Evolutionary conservation across 2,797 vertebrate genomes (phyloP).

Genomic region (Rhinophrynus dorsalis): DNA sequence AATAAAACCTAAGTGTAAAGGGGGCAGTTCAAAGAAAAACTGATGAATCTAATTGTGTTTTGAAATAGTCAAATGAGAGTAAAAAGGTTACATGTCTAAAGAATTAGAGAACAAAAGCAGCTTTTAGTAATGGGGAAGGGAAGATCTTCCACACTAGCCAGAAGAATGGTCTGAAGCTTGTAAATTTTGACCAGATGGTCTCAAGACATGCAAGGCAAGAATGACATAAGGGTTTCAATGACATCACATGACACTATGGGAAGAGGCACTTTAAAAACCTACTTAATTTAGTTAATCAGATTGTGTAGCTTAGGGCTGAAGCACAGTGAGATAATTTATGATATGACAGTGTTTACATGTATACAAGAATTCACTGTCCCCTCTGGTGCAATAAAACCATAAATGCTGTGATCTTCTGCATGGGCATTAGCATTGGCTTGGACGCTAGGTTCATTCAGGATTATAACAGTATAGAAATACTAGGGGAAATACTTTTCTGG

Average conservation of each 20-base stretch:
- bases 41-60: slow-evolving; percentile 8
- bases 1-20: neutral
- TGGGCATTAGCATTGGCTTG: too few species aligned
- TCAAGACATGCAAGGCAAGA: slow-evolving; percentile 26
- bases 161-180: slow-evolving; percentile 22
- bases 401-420: slow-evolving; percentile 29
- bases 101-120: slow-evolving; percentile 17
- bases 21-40: neutral
- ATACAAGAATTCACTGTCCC: slow-evolving; percentile 36
- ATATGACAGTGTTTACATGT: slow-evolving; percentile 33
- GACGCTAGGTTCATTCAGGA: too few species aligned
- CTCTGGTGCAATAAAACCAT: slow-evolving; percentile 42
- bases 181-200: slow-evolving; percentile 45
- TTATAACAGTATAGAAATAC: too few species aligned
- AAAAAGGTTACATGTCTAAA: neutral
- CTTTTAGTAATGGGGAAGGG: neutral
- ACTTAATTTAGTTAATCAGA: slow-evolving; percentile 44
- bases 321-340: slow-evolving; percentile 28
- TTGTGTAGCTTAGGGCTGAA: slow-evolving; percentile 30
- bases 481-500: too few species aligned
- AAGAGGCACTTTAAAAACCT: slow-evolving; percentile 24
- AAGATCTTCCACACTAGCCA: neutral
- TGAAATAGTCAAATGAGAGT: slow-evolving; percentile 10
- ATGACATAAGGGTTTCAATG: slow-evolving; percentile 38
- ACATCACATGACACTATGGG: slow-evolving; percentile 40